A percentile compares a stretch with the other conserved stretches of the same genome.
phyloP scores from a whole-genome alignment of 1,140 invertebrate genomes.

The Cydia splendana region DNA sequence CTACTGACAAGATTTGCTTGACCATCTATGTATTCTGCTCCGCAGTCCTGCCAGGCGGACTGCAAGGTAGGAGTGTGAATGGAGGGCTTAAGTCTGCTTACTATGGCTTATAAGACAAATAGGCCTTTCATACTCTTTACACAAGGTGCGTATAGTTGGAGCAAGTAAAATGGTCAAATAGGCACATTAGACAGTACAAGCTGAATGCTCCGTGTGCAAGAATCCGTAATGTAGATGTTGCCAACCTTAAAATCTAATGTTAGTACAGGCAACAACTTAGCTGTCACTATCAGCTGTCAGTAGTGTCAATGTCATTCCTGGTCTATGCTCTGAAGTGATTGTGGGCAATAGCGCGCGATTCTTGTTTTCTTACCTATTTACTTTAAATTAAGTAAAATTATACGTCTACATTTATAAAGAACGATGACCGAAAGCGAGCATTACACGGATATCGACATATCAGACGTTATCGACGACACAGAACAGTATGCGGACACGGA shows the following conservation, averaged over 20 bases:
- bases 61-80: too few relatives aligned
- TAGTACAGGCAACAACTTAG: neutral
- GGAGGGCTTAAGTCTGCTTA: too few relatives aligned
- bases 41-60: too few relatives aligned
- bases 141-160: too few relatives aligned
- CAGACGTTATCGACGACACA: constrained; percentile 62
- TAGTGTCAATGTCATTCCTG: neutral
- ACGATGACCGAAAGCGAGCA: constrained; percentile 61
- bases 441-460: constrained; percentile 62
- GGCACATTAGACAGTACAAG: too few relatives aligned
- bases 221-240: neutral
- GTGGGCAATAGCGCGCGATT: constrained; percentile 11
- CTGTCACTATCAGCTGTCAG: constrained; percentile 14
- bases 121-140: too few relatives aligned
- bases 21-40: too few relatives aligned
- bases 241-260: neutral
- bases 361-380: neutral
- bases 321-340: neutral
- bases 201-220: too few relatives aligned
- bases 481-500: constrained; percentile 58
- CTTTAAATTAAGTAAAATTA: neutral
- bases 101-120: too few relatives aligned
- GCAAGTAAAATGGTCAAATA: too few relatives aligned
- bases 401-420: neutral
- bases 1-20: too few relatives aligned